Evolutionary conservation across 1,140 invertebrate species (phyloP).

Genomic region (Drosophila azteca): DNA sequence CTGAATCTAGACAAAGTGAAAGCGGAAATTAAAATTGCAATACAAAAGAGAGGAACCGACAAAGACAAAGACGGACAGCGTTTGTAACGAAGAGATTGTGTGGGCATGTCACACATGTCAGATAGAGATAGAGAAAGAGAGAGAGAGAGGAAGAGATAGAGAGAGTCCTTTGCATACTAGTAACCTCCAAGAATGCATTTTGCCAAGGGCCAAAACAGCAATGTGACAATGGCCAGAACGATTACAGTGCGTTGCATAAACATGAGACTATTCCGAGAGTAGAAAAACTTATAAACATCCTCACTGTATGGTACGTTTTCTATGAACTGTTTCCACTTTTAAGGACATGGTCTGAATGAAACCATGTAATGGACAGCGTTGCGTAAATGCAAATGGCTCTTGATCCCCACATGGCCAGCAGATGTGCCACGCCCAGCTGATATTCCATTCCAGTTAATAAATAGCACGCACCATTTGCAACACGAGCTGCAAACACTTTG

Average conservation of each 20-base stretch:
- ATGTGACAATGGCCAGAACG: slow-evolving; percentile 15
- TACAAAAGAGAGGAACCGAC: slow-evolving; percentile 57
- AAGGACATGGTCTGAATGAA: no score
- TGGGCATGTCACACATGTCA: background rate
- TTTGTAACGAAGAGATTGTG: slow-evolving; percentile 63
- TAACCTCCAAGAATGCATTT: slow-evolving; percentile 25
- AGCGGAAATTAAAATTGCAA: slow-evolving; percentile 82
- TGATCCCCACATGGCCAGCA: background rate
- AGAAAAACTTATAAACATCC: no score
- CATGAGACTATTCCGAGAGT: no score
- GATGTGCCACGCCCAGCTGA: slow-evolving; percentile 14
- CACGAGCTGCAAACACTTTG: slow-evolving; percentile 36
- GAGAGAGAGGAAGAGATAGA: no score
- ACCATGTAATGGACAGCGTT: background rate
- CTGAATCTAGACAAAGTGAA: slow-evolving; percentile 79
- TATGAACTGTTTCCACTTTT: no score
- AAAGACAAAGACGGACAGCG: slow-evolving; percentile 48
- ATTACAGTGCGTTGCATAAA: background rate
- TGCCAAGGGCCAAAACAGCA: slow-evolving; percentile 15
- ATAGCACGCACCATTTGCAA: slow-evolving; percentile 45
- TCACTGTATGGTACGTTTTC: no score
- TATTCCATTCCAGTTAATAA: slow-evolving; percentile 25
- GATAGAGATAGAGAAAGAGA: no score
- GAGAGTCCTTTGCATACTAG: slow-evolving; percentile 11
- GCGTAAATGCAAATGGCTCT: background rate